Conservation (phyloP, 2,888 invertebrate species). For the Lochmaea capreae region DNA sequence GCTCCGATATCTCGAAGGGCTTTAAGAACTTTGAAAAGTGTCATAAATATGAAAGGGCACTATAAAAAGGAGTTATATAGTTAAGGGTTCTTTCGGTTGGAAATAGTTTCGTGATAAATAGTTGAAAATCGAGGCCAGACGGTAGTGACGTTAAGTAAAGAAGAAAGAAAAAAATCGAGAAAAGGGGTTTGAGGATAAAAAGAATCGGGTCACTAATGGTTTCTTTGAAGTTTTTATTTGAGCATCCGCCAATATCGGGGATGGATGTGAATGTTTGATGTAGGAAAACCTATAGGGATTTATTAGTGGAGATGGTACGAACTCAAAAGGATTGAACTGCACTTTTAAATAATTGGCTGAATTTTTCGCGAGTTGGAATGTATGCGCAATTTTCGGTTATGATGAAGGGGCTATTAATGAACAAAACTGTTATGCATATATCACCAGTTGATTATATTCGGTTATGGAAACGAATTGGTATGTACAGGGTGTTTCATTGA, state of each 20-base stretch:
- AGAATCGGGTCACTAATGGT: slow-evolving; percentile 24
- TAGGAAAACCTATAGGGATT: slow-evolving; percentile 10
- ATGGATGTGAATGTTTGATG: slow-evolving; percentile 19
- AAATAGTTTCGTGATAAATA: slow-evolving; percentile 40
- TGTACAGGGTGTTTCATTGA: too few species aligned
- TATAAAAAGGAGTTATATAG: slow-evolving; percentile 43
- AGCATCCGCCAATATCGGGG: slow-evolving; percentile 10
- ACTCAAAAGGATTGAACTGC: slow-evolving; percentile 11
- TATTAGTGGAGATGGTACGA: slow-evolving; percentile 4
- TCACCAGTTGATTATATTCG: neutral
- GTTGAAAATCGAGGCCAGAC: slow-evolving; percentile 33
- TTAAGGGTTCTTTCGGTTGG: slow-evolving; percentile 17
- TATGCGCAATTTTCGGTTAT: neutral
- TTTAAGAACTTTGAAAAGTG: slow-evolving; percentile 44
- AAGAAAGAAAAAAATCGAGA: neutral
- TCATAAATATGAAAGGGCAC: slow-evolving; percentile 45
- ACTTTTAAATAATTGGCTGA: slow-evolving; percentile 4
- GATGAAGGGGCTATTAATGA: neutral
- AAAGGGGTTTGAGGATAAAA: slow-evolving; percentile 12
- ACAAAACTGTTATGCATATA: too few species aligned
- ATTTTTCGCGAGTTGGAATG: neutral
- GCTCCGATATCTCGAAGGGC: slow-evolving; percentile 32
- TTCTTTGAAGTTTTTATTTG: slow-evolving; percentile 19
- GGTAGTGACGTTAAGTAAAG: slow-evolving; percentile 14
- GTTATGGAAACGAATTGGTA: neutral